Base-by-base conservation (phyloP, 2,113 vertebrate species). In the Burhinus oedicnemus region DNA sequence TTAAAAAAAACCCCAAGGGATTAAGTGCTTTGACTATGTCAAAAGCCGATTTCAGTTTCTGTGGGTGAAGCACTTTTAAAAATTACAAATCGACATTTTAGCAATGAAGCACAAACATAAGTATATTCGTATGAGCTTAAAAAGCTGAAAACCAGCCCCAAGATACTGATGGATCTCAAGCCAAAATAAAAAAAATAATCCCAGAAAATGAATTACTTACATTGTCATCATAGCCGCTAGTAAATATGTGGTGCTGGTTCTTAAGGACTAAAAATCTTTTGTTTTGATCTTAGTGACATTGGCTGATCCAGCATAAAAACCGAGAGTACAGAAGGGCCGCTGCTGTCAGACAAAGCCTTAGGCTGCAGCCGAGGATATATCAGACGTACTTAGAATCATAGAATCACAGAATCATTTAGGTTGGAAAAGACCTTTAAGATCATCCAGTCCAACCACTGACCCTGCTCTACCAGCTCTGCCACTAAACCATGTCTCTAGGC, bases 251-350 rank as follows among this genome's bases (percentile, higher is more conserved):
- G 23, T 58, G 51, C 36, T 85, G 54, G 12, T 45, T 93, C 87
- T 95, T 74, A 93, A 72, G 70, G 89, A 72, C 81, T 86, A 38
- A 86, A 71, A 76, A 38, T 87, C 65, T 82, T 81, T 88, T 82
- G 62, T 64, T 95, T 86, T 90, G 77, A 77, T 13, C 45, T 94
- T n/a, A 29, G n/a, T 89, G 93, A 64, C 72, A 23, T 40, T 58
- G 85, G 42, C 12, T 80, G 75, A 77, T 74, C 60, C 54, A 64
- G 82, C 68, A 42, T 42, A 70, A 91, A 77, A 2, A 8, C 9
- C 15, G 84, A 51, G 84, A 45, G 23, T 15, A 5, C 51, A 26
- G 71, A 54, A 58, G 54, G 70, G 64, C 42, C 71, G 70, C 66
- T 92, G 87, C 83, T 93, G 65, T 61, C 90, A 79, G 64, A 64